Percentiles rank a stretch among this genome's conserved stretches.
Evolutionary conservation across 2,113 vertebrate species (phyloP).

Genomic region (Ophthalmolycus amberensis): DNA sequence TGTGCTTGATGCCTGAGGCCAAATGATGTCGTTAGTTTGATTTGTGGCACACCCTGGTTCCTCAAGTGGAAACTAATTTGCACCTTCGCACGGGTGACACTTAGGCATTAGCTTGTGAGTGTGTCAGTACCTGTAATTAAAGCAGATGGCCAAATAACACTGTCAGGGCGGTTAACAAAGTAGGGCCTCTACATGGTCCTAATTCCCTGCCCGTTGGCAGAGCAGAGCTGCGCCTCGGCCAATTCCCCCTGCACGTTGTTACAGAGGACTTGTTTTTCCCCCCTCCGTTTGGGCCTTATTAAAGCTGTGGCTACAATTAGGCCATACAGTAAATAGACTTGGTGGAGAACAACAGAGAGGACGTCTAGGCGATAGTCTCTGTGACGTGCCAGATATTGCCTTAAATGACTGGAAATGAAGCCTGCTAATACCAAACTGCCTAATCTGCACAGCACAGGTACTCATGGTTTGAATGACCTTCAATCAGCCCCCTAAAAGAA

Average conservation of each 20-base stretch:
- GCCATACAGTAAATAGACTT: slow-evolving; percentile 53
- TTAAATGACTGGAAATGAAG: slow-evolving; percentile 66
- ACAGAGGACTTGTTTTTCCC: slow-evolving; percentile 67
- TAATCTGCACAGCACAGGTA: slow-evolving; percentile 67
- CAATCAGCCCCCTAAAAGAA: slow-evolving; percentile 48
- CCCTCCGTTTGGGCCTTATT: slow-evolving; percentile 64
- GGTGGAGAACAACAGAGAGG: slow-evolving; percentile 54
- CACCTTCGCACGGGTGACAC: slow-evolving; percentile 73
- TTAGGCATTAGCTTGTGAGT: slow-evolving; percentile 67
- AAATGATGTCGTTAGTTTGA: slow-evolving; percentile 63
- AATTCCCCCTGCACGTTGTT: slow-evolving; percentile 68
- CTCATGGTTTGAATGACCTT: slow-evolving; percentile 58
- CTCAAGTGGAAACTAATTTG: slow-evolving; percentile 78
- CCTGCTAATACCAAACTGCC: slow-evolving; percentile 40
- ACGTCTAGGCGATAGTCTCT: slow-evolving; percentile 46
- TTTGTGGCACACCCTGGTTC: slow-evolving; percentile 63
- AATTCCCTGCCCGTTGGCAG: slow-evolving; percentile 71
- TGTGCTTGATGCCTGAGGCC: slow-evolving; percentile 55
- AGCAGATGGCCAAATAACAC: slow-evolving; percentile 82
- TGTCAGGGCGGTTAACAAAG: slow-evolving; percentile 74
- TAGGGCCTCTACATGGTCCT: slow-evolving; percentile 60
- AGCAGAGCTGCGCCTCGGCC: slow-evolving; percentile 53
- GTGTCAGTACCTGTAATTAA: slow-evolving; percentile 82
- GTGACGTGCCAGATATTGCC: slow-evolving; percentile 63
- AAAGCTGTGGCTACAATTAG: slow-evolving; percentile 71